Percentiles rank a stretch among this genome's conserved stretches.
Conservation (phyloP, 2,888 invertebrate species). For the Endotricha flammealis region DNA sequence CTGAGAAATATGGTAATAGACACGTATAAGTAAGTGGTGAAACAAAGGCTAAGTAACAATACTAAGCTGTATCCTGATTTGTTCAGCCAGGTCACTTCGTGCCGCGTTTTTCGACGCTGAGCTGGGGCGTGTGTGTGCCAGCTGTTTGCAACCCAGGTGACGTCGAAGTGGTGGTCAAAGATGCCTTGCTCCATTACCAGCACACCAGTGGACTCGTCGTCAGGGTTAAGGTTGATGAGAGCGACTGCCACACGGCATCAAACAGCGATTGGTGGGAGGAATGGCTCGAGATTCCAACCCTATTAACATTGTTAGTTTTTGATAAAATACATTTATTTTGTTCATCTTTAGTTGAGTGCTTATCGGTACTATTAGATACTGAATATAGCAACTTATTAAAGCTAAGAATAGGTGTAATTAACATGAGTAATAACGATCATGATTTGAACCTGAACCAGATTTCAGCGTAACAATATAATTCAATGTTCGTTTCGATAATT, state of each 20-base stretch:
- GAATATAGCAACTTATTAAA: no score
- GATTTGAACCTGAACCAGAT: no score
- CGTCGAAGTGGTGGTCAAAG: constrained; percentile 76
- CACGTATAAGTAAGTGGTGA: no score
- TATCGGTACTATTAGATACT: no score
- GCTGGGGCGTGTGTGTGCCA: constrained; percentile 85
- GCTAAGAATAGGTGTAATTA: no score
- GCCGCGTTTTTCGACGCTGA: constrained; percentile 83
- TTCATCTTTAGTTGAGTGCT: no score
- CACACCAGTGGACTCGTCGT: constrained; percentile 79
- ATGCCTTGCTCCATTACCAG: constrained; percentile 78
- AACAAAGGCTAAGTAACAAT: no score
- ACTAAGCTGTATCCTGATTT: constrained; percentile 46
- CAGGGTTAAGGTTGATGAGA: constrained; percentile 79
- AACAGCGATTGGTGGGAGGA: constrained; percentile 49
- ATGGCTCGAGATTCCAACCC: constrained; percentile 56
- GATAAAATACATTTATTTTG: background rate
- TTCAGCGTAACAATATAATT: no score
- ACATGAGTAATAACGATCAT: no score
- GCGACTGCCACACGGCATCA: constrained; percentile 79
- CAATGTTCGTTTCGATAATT: no score
- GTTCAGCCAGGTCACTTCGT: constrained; percentile 85
- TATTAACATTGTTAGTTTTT: constrained; percentile 59
- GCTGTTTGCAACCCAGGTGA: constrained; percentile 79
- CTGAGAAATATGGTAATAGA: no score